These are phyloP conservation scores for Artibeus jamaicensis DNA, from an alignment of 2,797 vertebrate species.

Conservation along the genomic window DNA sequence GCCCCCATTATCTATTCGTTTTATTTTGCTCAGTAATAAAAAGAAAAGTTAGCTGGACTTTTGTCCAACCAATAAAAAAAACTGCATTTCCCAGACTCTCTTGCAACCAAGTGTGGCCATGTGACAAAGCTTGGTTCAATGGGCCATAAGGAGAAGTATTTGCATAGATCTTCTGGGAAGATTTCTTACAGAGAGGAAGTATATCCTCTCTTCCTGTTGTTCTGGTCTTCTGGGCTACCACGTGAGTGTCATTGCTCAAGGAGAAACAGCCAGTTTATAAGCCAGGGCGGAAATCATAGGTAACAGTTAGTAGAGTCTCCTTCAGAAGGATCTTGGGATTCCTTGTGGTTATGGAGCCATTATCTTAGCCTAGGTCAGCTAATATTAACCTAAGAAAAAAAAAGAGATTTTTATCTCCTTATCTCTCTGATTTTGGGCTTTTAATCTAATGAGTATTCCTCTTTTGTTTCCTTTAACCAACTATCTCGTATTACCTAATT, in stretches of 20 bases:
- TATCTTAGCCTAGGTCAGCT: not conserved
- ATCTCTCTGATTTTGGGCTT: not conserved
- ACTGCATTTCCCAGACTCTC: not conserved
- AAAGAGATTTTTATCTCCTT: not conserved
- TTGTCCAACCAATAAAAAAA: not conserved
- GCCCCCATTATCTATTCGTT: not conserved
- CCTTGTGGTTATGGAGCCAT: not conserved
- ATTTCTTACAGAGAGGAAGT: conserved; percentile 2
- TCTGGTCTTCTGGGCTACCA: not conserved
- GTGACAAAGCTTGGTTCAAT: not conserved
- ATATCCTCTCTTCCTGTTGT: not conserved
- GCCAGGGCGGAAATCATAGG: not conserved
- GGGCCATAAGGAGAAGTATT: not conserved
- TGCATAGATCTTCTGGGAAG: not conserved
- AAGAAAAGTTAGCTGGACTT: not conserved
- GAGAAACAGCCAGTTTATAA: not conserved
- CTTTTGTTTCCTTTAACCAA: not conserved
- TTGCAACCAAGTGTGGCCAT: not conserved
- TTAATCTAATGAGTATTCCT: not conserved
- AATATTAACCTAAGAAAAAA: not conserved
- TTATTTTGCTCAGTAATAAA: not conserved
- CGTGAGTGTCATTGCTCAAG: not conserved
- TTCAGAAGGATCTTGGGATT: not conserved
- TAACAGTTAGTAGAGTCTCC: not conserved
- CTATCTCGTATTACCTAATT: not conserved